A percentile compares a stretch with the other conserved stretches of the same genome.
Conservation (phyloP, 1,140 invertebrate genomes). For the Calosoma granatense region DNA sequence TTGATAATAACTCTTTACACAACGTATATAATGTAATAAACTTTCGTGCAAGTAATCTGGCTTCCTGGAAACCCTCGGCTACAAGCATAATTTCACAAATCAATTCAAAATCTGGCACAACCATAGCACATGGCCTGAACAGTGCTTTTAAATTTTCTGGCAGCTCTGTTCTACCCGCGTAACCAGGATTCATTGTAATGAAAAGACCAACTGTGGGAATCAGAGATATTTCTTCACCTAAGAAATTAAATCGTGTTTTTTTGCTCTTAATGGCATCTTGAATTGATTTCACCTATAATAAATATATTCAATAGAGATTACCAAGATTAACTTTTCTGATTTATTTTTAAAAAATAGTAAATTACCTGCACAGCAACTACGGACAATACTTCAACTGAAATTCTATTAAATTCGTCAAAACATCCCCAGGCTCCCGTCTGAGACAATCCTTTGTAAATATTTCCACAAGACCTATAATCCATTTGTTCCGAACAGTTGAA, state of each 20-base stretch:
- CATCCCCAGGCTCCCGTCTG: conserved; percentile 94
- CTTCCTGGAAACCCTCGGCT: conserved; percentile 84
- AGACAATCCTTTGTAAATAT: conserved; percentile 82
- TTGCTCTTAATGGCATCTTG: conserved; percentile 78
- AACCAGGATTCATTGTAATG: conserved; percentile 92
- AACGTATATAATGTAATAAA: conserved; percentile 85
- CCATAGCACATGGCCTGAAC: conserved; percentile 84
- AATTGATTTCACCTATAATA: conserved; percentile 50
- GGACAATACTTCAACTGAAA: conserved; percentile 85
- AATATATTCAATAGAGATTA: too few relatives aligned
- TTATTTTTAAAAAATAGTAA: too few relatives aligned
- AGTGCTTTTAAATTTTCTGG: conserved; percentile 60
- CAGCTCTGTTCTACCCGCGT: conserved; percentile 68
- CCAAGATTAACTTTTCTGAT: too few relatives aligned
- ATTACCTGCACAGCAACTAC: conserved; percentile 78
- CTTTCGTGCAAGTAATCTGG: conserved; percentile 74
- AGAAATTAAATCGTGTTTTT: conserved; percentile 70
- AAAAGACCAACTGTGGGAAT: conserved; percentile 78
- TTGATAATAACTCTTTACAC: conserved; percentile 78
- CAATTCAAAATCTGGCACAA: conserved; percentile 85
- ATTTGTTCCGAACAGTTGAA: conserved; percentile 96
- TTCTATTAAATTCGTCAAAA: conserved; percentile 93
- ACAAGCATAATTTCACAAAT: conserved; percentile 94
- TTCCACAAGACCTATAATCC: conserved; percentile 88
- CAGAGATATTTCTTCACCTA: conserved; percentile 69